Conservation (phyloP, 2,113 vertebrate genomes). For the Oryzias melastigma region DNA sequence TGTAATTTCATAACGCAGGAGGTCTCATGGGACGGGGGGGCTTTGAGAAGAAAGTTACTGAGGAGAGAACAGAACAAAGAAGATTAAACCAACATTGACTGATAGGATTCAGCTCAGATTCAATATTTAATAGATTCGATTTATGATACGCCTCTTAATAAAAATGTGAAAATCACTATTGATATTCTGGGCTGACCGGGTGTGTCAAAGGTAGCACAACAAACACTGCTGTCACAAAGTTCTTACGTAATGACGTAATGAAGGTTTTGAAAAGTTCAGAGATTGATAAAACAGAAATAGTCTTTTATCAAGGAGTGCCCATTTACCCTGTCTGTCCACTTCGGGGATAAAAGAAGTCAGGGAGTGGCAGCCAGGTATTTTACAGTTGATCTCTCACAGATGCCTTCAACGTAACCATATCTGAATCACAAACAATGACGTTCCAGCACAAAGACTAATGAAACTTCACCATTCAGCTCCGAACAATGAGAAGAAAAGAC, state of each 20-base stretch:
- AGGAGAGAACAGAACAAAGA: slow-evolving; percentile 35
- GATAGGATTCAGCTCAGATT: neutral
- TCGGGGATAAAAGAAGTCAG: slow-evolving; percentile 27
- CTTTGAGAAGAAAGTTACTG: slow-evolving; percentile 39
- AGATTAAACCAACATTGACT: neutral
- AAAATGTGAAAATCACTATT: too few species aligned
- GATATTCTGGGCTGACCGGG: too few species aligned
- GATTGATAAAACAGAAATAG: neutral
- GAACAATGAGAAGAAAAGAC: slow-evolving; percentile 13
- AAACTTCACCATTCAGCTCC: slow-evolving; percentile 17
- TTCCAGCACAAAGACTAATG: slow-evolving; percentile 48
- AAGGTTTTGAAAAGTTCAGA: neutral
- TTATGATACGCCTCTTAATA: too few species aligned
- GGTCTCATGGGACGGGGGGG: slow-evolving; percentile 45
- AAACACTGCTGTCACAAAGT: too few species aligned
- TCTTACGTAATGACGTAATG: too few species aligned
- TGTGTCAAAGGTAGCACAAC: too few species aligned
- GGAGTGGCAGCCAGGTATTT: slow-evolving; percentile 39
- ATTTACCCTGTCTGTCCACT: neutral
- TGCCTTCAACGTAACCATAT: slow-evolving; percentile 13
- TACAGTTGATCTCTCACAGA: neutral
- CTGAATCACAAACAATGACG: slow-evolving; percentile 30
- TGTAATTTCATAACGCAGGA: slow-evolving; percentile 47
- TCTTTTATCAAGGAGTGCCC: neutral
- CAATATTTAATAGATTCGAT: too few species aligned